Evolutionary conservation across 2,888 invertebrate genomes (phyloP).

Genomic region (Pharmacophagus antenor): DNA sequence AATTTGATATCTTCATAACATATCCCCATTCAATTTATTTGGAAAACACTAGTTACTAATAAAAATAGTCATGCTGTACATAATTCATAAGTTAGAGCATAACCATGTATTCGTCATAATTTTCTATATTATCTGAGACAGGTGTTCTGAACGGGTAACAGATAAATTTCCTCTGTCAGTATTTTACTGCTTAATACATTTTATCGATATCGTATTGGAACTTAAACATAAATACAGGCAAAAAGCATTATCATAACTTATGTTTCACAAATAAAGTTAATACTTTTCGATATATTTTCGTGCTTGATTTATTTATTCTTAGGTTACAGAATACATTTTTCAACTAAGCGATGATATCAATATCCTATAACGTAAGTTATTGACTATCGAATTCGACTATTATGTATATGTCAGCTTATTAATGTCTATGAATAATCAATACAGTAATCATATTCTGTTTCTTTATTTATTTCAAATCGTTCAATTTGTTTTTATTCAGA

Average conservation of each 20-base stretch:
- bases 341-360: not conserved
- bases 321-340: not conserved
- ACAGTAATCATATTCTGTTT: not conserved
- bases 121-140: conserved; percentile 20
- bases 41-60: too few species aligned
- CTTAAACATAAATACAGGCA: conserved; percentile 17
- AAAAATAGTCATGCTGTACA: not conserved
- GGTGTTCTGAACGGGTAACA: conserved; percentile 2
- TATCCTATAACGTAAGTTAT: too few species aligned
- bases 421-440: not conserved
- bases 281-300: not conserved
- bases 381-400: not conserved
- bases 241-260: not conserved
- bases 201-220: conserved; percentile 17
- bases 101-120: conserved; percentile 20
- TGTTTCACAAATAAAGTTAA: not conserved
- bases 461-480: not conserved
- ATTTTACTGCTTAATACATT: conserved; percentile 23
- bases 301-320: not conserved
- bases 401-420: not conserved
- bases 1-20: not conserved
- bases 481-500: too few species aligned
- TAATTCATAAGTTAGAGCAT: conserved; percentile 13
- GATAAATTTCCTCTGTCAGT: conserved; percentile 15
- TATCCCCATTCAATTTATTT: too few species aligned